Base-by-base conservation (phyloP, 2,797 vertebrate genomes). In the Kryptolebias ocellatus region DNA sequence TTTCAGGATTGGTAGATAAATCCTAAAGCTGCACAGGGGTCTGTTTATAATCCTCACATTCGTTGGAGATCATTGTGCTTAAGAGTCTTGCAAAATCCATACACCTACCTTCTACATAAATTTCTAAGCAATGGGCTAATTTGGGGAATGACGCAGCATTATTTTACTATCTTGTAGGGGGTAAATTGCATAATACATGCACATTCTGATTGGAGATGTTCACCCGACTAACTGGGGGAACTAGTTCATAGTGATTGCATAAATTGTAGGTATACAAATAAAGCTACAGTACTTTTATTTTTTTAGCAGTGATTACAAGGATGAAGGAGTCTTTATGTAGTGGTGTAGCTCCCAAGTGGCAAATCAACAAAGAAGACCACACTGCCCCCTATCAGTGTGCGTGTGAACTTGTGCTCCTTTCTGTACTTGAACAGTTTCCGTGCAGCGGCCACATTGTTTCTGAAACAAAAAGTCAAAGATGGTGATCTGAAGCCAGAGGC, bases 321-420 rank as follows among this genome's bases (percentile, higher is more conserved):
- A 70, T 29, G 5, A 53, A 54, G 47, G 46, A 28, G 61, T 24
- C 4, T 5, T 80, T 28, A n/a, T 16, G n/a, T 18, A 39, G 4
- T 1, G 50, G 39, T n/a, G 4, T 50, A 12, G 7, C 62, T 69
- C 17, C 56, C 49, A 72, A 55, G 54, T 67, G 66, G 67, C 2
- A 55, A 27, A 51, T 4, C 51, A 56, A 49, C 47, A 56, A 60
- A 72, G 87, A 87, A 80, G 76, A 76, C 83, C 76, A 87, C 77
- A 90, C 82, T 88, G 88, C 87, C 90, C 85, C 83, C 89, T 87
- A 72, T 81, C 74, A 72, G 78, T 66, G 39, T 5, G 46, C 44
- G 29, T 17, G 14, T 50, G 81, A 70, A 87, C 29, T 81, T 58
- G n/a, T 14, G 31, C 55, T 28, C 28, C 54, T 60, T 20, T 4